phyloP scores from a whole-genome alignment of 2,113 vertebrate genomes.

The Pogona vitticeps region DNA sequence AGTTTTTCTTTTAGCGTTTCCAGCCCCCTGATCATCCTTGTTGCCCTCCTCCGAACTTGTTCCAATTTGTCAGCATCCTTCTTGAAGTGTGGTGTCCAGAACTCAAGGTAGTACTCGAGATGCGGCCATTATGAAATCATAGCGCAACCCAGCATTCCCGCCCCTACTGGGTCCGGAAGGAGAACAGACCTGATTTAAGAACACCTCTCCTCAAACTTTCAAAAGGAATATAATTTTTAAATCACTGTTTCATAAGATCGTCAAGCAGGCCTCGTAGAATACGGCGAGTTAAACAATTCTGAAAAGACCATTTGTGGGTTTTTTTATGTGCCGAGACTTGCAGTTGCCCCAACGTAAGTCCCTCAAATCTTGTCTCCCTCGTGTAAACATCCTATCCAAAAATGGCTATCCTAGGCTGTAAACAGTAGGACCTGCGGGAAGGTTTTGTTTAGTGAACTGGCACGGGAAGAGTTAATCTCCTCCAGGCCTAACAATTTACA shows the following conservation, averaged over 20 bases:
- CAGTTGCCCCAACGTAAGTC: background rate
- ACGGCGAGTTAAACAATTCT: background rate
- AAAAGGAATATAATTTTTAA: no score
- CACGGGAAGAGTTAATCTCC: constrained; percentile 8
- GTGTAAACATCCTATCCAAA: background rate
- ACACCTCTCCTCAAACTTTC: no score
- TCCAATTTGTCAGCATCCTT: no score
- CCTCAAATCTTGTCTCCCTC: background rate
- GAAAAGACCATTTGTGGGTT: background rate
- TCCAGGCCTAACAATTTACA: constrained; percentile 12
- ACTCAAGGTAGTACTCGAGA: no score
- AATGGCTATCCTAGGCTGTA: background rate
- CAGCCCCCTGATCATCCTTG: no score
- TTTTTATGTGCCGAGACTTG: background rate
- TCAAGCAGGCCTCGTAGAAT: no score
- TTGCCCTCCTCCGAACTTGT: no score
- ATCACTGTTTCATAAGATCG: background rate
- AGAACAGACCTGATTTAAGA: background rate
- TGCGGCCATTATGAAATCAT: no score
- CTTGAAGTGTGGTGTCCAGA: no score
- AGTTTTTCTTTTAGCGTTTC: no score
- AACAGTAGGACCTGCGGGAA: background rate
- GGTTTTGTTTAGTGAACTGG: background rate
- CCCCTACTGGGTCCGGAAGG: background rate
- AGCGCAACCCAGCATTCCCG: background rate